These are phyloP conservation scores for Tursiops truncatus DNA, from an alignment of 2,113 vertebrate genomes.

Conservation along the genomic window DNA sequence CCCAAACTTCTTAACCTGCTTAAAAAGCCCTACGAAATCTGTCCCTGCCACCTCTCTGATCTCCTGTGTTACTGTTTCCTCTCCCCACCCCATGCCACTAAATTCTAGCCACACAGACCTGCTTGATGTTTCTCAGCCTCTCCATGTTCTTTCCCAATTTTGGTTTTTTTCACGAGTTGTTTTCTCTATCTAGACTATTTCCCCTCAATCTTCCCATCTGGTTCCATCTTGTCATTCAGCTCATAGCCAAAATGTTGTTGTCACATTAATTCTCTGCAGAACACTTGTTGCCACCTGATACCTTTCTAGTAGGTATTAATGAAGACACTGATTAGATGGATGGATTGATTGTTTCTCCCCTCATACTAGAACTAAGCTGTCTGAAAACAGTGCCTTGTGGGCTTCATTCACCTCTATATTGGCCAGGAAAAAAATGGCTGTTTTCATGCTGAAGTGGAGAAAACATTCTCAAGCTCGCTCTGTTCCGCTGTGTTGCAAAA, in stretches of 20 bases:
- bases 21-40: not conserved
- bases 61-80: not conserved
- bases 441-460: not conserved
- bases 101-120: not conserved
- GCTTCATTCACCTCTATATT: not conserved
- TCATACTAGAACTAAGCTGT: not conserved
- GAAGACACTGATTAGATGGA: not conserved
- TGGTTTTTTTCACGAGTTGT: not conserved
- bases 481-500: not conserved
- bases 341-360: not conserved
- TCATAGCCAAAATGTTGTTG: not conserved
- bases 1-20: not conserved
- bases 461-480: not conserved
- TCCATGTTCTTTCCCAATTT: not conserved
- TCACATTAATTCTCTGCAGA: not conserved
- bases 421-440: accelerated
- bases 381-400: not conserved
- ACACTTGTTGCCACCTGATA: not conserved
- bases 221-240: not conserved
- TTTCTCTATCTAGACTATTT: not conserved
- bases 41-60: not conserved
- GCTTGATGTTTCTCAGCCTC: not conserved
- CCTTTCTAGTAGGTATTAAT: not conserved
- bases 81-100: accelerated
- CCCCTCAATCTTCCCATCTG: not conserved